Evolutionary conservation across 2,797 vertebrate species (phyloP), one percentile per base, ranked within the genome.

Genomic region (Mus minutoides): DNA sequence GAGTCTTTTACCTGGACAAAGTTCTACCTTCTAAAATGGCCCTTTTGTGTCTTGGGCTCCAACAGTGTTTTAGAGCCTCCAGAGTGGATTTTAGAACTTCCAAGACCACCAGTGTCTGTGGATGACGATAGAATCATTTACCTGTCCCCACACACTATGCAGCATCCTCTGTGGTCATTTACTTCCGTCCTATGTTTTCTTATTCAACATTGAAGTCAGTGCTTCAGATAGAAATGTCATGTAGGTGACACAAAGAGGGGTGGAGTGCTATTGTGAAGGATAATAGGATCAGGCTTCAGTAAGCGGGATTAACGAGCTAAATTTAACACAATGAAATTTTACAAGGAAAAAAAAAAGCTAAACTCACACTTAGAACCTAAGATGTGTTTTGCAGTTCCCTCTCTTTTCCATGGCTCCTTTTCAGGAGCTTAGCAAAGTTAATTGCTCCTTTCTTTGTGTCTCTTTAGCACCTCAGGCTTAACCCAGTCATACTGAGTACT

Each of bases 321-420:
- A 89, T 95, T 69, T 97, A 67, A 79, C 82, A 40, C 83, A 34
- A 84, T 91, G 56, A 73, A 92, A 77, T 86, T 90, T 92, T 91
- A 73, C 24, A 76, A 56, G 14, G 88, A 82, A 77, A 89, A 67
- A 92, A 78, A 82, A 89, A 67, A 88, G 73, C 58, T 90, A 31
- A 92, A 91, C 37, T 84, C n/a, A 94, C 24, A 54, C 31, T 43
- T 80, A 54, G 43, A 54, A 73, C 52, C 78, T 79, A 49, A 60
- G 19, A 43, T 37, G 1, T 91, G 24, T 56, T 56, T 60, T 14
- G 24, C 67, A 79, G 54, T 80, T 87, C 43, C n/a, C 40, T 93
- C 34, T 92, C 5, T 88, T n/a, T 90, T 84, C 34, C n/a, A 46
- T 73, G 1, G 3, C 49, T 43, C 16, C 52, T 60, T 82, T 92